Conservation (phyloP, 2,888 invertebrate species). For the Pristionchus maxplancki region DNA sequence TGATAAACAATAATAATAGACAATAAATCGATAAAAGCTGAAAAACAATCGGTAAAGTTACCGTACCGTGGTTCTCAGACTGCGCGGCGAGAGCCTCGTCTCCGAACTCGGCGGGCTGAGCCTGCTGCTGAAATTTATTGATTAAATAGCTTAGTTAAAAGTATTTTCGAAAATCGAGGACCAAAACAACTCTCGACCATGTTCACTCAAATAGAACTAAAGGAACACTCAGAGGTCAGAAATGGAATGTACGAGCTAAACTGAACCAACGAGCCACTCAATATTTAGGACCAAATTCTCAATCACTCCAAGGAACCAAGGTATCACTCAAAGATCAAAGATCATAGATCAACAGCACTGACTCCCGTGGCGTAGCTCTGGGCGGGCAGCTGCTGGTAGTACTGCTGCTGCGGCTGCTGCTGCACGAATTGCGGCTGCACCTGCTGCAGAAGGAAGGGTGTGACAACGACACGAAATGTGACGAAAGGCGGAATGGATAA, state of each 20-base stretch:
- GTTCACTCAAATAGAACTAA: not conserved
- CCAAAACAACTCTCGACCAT: not conserved
- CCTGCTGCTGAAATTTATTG: constrained; percentile 34
- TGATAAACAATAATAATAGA: not conserved
- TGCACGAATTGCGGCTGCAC: constrained; percentile 19
- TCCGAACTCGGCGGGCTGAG: constrained; percentile 4
- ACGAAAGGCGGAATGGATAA: too few relatives aligned
- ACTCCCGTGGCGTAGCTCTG: not conserved
- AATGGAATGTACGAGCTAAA: not conserved
- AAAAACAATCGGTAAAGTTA: too few relatives aligned
- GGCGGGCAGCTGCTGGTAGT: constrained; percentile 48
- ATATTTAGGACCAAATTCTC: too few relatives aligned
- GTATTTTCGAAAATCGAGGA: not conserved
- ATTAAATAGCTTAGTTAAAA: not conserved
- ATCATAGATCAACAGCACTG: not conserved
- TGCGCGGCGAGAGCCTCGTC: constrained; percentile 34
- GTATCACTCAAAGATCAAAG: constrained; percentile 40
- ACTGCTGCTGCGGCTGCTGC: not conserved
- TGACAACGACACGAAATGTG: not conserved
- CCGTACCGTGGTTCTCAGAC: constrained; percentile 46
- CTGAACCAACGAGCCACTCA: too few relatives aligned
- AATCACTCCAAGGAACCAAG: too few relatives aligned
- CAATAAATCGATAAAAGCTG: not conserved
- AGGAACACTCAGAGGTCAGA: not conserved
- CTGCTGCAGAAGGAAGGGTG: not conserved